Percentiles rank a stretch among this genome's conserved stretches.
Conservation (phyloP, 92 coral and sea anemone species). For the Plumapathes pennacea region DNA sequence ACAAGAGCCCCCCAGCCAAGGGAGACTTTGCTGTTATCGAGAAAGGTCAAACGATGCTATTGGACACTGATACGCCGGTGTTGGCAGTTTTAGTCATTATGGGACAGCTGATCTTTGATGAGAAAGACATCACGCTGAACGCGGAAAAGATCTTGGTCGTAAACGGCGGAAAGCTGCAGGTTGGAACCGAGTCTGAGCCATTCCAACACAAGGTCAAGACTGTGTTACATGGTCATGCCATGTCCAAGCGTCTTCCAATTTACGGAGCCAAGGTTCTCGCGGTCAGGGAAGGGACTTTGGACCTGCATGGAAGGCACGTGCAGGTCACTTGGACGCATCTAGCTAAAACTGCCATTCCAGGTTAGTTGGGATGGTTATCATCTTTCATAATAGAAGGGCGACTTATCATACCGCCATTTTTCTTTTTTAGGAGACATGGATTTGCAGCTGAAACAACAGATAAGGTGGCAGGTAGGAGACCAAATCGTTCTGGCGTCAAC, state of each 20-base stretch:
- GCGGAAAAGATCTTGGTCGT: constrained; percentile 76
- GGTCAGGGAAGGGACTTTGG: constrained; percentile 83
- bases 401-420: neutral
- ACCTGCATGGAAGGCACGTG: constrained; percentile 80
- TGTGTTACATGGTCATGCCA: constrained; percentile 68
- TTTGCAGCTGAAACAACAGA: constrained; percentile 57
- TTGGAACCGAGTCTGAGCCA: constrained; percentile 75
- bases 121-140: constrained; percentile 72
- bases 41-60: constrained; percentile 76
- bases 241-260: constrained; percentile 69
- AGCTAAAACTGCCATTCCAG: constrained; percentile 63
- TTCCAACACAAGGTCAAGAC: constrained; percentile 84
- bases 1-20: constrained; percentile 67
- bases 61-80: constrained; percentile 71
- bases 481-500: constrained; percentile 82
- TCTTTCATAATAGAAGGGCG: neutral
- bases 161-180: constrained; percentile 81
- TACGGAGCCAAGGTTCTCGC: constrained; percentile 92
- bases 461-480: constrained; percentile 79
- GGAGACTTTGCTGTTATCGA: constrained; percentile 73
- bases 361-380: constrained; percentile 21
- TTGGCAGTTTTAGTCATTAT: constrained; percentile 66
- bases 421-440: constrained; percentile 49
- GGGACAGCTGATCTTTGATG: constrained; percentile 84
- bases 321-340: constrained; percentile 89